Base-by-base conservation (phyloP, 23 tunicate species). In the Ciona savignyi region DNA sequence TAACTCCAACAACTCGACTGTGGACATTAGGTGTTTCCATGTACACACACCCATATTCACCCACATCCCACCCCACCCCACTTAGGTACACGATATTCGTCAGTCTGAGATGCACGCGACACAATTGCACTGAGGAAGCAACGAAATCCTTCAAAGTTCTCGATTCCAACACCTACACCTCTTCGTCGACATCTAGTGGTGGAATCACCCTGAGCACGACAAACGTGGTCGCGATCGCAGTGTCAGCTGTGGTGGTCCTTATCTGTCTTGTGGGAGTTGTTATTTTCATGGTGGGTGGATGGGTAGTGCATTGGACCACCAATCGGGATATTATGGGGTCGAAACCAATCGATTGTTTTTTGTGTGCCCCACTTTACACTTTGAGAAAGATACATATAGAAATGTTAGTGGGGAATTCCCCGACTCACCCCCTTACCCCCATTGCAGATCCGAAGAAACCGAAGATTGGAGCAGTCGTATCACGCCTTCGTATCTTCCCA, bases 401-500 rank as follows among this genome's bases (percentile, higher is more conserved):
- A n/a, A n/a, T n/a, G n/a, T n/a, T n/a, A n/a, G n/a, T n/a, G n/a
- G n/a, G n/a, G n/a, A n/a, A n/a, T n/a, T n/a, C n/a, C n/a, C n/a
- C n/a, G n/a, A n/a, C n/a, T n/a, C n/a, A n/a, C n/a, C n/a, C 56
- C 15, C 15, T 42, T 15, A 42, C 9, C 56, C 9, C 15, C 56
- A 15, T 42, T 42, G 19, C 71, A 86, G 93, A 70, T 78, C 19
- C 78, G 82, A 25, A 82, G 95, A 32, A 76, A 70, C 19, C 74
- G 86, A 15, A 71, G 81, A 4, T 33, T 87, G 3, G 23, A 32
- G 1, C 87, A 64, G 28, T 62, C 82, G 9, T 87, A 87, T 75
- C 34, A 70, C 56, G 69, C 80, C 23, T 87, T 87, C 48, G 95
- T 87, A 30, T 78, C 95, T 0, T 87, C 95, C 4, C 95, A 87